Evolutionary conservation across 2,797 vertebrate species (phyloP).

Genomic region (Mormyrus proboscirostris): DNA sequence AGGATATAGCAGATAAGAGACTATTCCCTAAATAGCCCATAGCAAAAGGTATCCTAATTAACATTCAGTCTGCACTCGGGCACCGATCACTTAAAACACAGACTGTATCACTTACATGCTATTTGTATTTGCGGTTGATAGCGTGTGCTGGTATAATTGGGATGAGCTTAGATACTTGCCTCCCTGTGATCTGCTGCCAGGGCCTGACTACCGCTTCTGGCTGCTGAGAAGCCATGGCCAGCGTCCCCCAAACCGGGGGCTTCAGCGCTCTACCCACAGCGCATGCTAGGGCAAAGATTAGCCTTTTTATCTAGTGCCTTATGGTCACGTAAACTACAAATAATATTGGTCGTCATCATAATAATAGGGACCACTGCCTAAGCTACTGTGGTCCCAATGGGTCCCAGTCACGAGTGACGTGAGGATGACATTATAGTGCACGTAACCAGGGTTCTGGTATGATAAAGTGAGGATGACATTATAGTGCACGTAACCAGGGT

Average conservation of each 20-base stretch:
- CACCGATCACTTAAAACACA: conserved; percentile 66
- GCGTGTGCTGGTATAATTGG: conserved; percentile 63
- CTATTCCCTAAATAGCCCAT: conserved; percentile 76
- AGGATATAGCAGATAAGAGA: conserved; percentile 71
- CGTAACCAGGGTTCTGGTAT: neutral
- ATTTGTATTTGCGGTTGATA: conserved; percentile 78
- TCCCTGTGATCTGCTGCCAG: conserved; percentile 74
- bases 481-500: neutral
- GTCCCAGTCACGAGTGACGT: neutral
- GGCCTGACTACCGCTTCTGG: conserved; percentile 14
- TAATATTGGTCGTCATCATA: neutral
- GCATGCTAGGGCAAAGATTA: neutral
- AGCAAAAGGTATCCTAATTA: conserved; percentile 78
- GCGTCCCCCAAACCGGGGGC: neutral
- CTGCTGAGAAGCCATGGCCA: neutral
- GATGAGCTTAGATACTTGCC: conserved; percentile 71
- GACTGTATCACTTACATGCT: conserved; percentile 72
- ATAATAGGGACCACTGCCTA: neutral
- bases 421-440: neutral
- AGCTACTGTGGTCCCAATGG: neutral
- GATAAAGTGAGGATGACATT: neutral
- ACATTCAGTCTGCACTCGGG: conserved; percentile 59
- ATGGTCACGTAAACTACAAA: neutral
- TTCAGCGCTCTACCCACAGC: neutral
- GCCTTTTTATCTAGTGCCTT: neutral